Evolutionary conservation across 2,888 invertebrate genomes (phyloP).

Genomic region (Capitulum mitella): DNA sequence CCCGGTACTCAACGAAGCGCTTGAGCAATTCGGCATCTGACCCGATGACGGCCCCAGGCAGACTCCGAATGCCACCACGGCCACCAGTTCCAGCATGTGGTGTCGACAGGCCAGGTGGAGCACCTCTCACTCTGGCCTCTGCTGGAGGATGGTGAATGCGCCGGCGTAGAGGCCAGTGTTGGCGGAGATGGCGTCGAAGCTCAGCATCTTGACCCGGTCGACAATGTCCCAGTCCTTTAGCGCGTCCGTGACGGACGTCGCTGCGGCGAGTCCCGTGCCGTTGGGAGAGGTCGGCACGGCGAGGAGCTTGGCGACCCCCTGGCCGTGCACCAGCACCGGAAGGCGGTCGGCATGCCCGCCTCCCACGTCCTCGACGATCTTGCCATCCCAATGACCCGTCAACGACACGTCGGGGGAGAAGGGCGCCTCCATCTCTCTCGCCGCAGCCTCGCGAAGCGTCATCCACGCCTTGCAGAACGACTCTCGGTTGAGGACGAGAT

Average conservation of each 20-base stretch:
- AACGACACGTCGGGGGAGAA: neutral
- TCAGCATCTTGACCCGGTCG: neutral
- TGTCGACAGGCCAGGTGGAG: neutral
- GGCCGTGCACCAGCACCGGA: neutral
- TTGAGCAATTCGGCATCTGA: neutral
- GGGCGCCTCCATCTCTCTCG: neutral
- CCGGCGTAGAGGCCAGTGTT: too few species aligned
- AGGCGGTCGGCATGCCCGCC: neutral
- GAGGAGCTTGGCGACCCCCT: neutral
- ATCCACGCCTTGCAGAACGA: neutral
- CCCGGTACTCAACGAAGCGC: too few species aligned
- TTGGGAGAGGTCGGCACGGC: neutral
- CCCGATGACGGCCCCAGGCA: neutral
- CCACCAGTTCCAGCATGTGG: conserved; percentile 1
- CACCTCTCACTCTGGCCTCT: neutral
- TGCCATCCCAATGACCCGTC: neutral
- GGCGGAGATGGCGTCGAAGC: neutral
- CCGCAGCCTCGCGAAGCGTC: neutral
- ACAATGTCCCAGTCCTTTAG: neutral
- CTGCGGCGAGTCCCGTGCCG: neutral
- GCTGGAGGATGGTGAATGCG: too few species aligned
- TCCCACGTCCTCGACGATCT: conserved; percentile 1
- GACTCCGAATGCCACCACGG: neutral
- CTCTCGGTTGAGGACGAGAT: neutral
- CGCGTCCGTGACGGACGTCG: neutral